Conservation (phyloP, 2,797 vertebrate species). For the Limnodromus scolopaceus region DNA sequence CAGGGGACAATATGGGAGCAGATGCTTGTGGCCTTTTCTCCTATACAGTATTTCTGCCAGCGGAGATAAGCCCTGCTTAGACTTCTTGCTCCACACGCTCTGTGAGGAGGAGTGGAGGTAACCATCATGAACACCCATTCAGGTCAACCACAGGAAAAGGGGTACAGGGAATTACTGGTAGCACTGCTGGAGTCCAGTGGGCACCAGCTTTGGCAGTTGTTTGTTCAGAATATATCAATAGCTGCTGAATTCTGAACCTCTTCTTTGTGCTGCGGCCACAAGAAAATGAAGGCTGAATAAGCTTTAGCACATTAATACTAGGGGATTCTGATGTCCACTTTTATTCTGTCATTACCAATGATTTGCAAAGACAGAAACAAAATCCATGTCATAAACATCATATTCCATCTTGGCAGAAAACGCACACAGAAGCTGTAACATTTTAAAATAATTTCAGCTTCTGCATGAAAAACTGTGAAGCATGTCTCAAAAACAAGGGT, state of each 20-base stretch:
- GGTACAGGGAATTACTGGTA: background rate
- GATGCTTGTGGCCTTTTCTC: background rate
- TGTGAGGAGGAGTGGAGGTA: background rate
- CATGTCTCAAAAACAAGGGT: fast-evolving
- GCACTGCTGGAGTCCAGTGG: background rate
- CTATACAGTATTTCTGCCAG: background rate
- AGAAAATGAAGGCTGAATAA: background rate
- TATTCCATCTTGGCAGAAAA: background rate
- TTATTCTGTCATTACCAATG: background rate
- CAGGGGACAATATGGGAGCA: background rate
- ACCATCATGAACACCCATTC: background rate
- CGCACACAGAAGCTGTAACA: background rate
- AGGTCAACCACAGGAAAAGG: background rate
- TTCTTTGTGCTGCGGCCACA: background rate
- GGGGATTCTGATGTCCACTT: background rate
- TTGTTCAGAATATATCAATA: background rate
- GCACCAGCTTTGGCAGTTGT: background rate
- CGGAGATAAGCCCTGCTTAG: background rate
- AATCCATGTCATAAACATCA: background rate
- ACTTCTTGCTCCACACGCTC: background rate
- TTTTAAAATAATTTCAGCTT: background rate
- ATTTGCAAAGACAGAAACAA: background rate
- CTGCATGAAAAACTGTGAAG: background rate
- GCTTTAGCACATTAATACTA: background rate
- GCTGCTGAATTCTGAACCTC: background rate